Percentiles rank a stretch among this genome's conserved stretches.
Conservation (phyloP, 2,113 vertebrate genomes). For the Parus major region DNA sequence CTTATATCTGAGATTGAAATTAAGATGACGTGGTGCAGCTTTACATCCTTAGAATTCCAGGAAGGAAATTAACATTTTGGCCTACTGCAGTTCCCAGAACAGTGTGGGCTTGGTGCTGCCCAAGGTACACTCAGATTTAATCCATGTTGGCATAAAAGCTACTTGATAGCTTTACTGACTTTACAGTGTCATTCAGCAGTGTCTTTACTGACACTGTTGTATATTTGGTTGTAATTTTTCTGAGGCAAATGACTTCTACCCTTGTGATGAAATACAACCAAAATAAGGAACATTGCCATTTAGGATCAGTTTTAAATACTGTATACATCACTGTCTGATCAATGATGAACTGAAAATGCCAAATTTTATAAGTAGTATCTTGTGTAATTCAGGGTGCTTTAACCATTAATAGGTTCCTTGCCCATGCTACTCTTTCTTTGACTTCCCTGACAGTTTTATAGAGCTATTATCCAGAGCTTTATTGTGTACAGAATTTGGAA, state of each 20-base stretch:
- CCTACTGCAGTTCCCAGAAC: not conserved
- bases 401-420: not conserved
- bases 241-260: not conserved
- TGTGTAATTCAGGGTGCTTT: constrained; percentile 2
- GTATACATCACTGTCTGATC: not conserved
- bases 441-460: constrained; percentile 13
- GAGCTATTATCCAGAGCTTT: not conserved
- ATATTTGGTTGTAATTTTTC: not conserved
- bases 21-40: not conserved
- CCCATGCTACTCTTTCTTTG: not conserved
- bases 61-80: not conserved
- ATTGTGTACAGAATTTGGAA: constrained; percentile 12
- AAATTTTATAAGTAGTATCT: not conserved
- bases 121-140: not conserved
- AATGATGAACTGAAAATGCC: constrained; percentile 12
- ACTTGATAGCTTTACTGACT: not conserved
- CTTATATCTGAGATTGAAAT: not conserved
- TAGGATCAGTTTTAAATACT: not conserved
- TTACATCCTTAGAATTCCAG: not conserved
- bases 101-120: not conserved
- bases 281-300: not conserved
- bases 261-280: not conserved
- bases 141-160: not conserved
- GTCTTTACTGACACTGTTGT: not conserved
- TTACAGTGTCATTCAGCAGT: not conserved